Conservation (phyloP, 2,888 invertebrate genomes). For the Ectemnius continuus region DNA sequence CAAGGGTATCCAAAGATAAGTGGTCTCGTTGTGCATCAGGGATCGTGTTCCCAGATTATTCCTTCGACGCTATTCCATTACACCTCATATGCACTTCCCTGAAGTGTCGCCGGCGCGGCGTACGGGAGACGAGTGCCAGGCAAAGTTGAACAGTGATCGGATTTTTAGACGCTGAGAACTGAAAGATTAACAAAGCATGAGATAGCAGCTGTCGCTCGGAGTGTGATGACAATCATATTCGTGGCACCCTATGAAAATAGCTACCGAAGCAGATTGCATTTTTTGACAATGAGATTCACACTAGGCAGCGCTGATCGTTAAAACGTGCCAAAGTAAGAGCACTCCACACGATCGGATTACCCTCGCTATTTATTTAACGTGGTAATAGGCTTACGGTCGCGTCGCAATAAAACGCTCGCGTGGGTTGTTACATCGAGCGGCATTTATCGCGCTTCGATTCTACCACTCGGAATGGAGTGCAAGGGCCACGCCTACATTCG, state of each 20-base stretch:
- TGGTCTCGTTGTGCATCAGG: neutral
- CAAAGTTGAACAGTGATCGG: conserved; percentile 23
- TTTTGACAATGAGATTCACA: conserved; percentile 8
- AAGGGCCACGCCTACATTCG: too few relatives aligned
- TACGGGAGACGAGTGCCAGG: conserved; percentile 41
- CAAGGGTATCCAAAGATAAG: neutral
- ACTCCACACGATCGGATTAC: conserved; percentile 70
- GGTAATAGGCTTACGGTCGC: conserved; percentile 66
- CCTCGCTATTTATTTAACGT: conserved; percentile 64
- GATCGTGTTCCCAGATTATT: neutral
- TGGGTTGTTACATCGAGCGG: conserved; percentile 12
- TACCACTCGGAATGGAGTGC: neutral
- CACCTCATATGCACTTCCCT: conserved; percentile 22
- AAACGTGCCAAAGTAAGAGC: conserved; percentile 74
- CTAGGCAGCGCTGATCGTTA: conserved; percentile 62
- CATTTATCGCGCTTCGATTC: conserved; percentile 16
- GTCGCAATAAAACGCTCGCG: conserved; percentile 37
- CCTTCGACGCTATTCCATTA: conserved; percentile 36
- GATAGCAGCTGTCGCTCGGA: conserved; percentile 7
- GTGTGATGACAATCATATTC: neutral
- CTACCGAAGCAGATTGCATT: conserved; percentile 10
- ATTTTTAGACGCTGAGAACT: neutral
- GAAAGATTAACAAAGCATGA: conserved; percentile 12
- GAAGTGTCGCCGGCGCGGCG: conserved; percentile 24
- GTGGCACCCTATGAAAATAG: conserved; percentile 47